Base-by-base conservation (phyloP, 2,797 vertebrate species). In the Anguilla marmorata region DNA sequence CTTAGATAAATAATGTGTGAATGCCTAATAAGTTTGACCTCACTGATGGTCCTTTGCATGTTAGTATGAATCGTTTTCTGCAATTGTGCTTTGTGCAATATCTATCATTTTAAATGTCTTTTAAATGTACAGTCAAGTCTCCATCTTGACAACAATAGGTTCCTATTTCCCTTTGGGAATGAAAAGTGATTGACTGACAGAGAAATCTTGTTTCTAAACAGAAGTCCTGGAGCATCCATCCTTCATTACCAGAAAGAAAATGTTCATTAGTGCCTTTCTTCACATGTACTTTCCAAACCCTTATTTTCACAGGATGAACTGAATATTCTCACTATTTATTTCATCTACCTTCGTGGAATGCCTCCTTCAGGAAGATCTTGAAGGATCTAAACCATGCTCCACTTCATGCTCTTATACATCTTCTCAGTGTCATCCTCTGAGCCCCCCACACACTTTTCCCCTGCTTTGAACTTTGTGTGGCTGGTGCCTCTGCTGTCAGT, bases 281-380 rank as follows among this genome's bases (percentile, higher is more conserved):
- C 16, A 37, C 37, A 37, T 45, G 3, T 79, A 21, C 12, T 79
- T 79, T 79, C 33, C 3, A 14, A 41, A 16, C 12, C 30, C 74
- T 76, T 41, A 72, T 76, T 76, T 76, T 76, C 30, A 16, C 74
- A 37, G 37, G 37, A 19, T 41, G 30, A 37, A 19, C 74, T 19
- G 37, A 12, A 79, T 33, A 72, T 41, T 79, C 14, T 79, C 74
- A 79, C 74, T 79, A 33, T 79, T 41, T 37, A 79, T 79, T 79
- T 45, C 3, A 8, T 19, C 74, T 45, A 79, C 33, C 33, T 41
- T 16, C 33, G 27, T 74, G 37, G 14, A 79, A 45, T 82, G 2
- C 12, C 79, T 12, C 8, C 30, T 74, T 74, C 14, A 48, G 45
- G 16, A 82, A n/a, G 79, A 50, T 82, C 41, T 50, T 9, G 21